These are phyloP conservation scores for Formica selysi DNA, from an alignment of 1,140 invertebrate species.

Conservation along the genomic window DNA sequence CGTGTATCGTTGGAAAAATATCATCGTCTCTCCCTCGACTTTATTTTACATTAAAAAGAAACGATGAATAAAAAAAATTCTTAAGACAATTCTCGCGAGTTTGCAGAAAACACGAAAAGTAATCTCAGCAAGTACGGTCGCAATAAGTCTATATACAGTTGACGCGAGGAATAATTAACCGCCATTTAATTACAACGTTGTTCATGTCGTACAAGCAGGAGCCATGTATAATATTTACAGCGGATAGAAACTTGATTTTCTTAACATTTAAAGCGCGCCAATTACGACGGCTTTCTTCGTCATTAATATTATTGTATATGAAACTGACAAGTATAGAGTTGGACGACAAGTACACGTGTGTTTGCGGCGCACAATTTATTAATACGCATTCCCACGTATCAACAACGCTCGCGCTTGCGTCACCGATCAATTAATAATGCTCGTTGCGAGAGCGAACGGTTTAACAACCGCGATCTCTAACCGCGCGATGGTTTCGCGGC, in stretches of 20 bases:
- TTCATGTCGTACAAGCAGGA: background rate
- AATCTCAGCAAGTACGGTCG: slow-evolving; percentile 19
- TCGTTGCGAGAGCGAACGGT: slow-evolving; percentile 11
- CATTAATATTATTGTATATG: background rate
- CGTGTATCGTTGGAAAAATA: background rate
- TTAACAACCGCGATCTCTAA: slow-evolving; percentile 29
- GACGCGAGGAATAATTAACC: slow-evolving; percentile 47
- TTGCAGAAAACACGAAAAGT: slow-evolving; percentile 2
- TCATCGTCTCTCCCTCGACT: no score
- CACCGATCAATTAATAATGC: slow-evolving; percentile 44
- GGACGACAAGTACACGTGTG: background rate
- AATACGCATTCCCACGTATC: slow-evolving; percentile 1
- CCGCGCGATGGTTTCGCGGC: slow-evolving; percentile 2
- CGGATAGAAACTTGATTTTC: slow-evolving; percentile 22
- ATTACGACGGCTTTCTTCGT: background rate
- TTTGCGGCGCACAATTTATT: background rate
- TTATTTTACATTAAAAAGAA: slow-evolving; percentile 22
- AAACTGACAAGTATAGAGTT: background rate
- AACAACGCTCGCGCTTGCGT: background rate
- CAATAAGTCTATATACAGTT: slow-evolving; percentile 16
- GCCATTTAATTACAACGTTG: slow-evolving; percentile 36
- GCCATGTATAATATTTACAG: background rate
- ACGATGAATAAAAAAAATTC: slow-evolving; percentile 17
- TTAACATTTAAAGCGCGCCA: slow-evolving; percentile 4
- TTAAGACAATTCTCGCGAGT: background rate